These are phyloP conservation scores for Eleutherodactylus coqui DNA, from an alignment of 2,797 vertebrate genomes.

Conservation along the genomic window DNA sequence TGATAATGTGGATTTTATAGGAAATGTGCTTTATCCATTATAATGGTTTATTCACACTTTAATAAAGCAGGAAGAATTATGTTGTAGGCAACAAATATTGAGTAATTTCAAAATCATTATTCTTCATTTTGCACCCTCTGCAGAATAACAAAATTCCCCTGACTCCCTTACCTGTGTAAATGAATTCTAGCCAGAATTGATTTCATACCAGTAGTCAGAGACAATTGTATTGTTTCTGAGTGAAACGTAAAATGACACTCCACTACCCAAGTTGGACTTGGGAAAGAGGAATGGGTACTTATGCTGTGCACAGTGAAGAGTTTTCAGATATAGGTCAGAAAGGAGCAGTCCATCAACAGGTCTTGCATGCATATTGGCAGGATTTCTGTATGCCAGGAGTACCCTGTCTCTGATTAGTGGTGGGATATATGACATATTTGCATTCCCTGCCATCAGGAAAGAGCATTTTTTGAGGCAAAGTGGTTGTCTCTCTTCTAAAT, in stretches of 20 bases:
- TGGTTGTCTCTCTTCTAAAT: no score
- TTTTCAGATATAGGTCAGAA: neutral
- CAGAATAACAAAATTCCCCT: neutral
- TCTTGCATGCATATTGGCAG: no score
- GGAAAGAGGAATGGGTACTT: neutral
- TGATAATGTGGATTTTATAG: conserved; percentile 1
- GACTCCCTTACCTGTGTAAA: neutral
- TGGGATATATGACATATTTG: no score
- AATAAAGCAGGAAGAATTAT: neutral
- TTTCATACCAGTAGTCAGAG: neutral
- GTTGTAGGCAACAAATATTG: neutral
- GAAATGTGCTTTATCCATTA: neutral
- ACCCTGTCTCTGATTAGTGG: no score
- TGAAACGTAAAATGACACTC: neutral
- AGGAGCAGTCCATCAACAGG: no score
- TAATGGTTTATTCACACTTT: neutral
- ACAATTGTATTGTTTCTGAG: neutral
- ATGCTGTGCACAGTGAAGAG: neutral
- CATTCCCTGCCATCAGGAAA: no score
- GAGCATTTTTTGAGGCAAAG: no score
- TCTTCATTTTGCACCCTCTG: neutral
- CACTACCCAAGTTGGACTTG: neutral
- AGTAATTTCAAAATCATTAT: neutral
- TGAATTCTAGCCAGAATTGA: neutral
- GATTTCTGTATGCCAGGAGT: no score